Evolutionary conservation across 2,888 invertebrate species (phyloP), one percentile per base, ranked within the genome.

Genomic region (Silvanus unidentatus): DNA sequence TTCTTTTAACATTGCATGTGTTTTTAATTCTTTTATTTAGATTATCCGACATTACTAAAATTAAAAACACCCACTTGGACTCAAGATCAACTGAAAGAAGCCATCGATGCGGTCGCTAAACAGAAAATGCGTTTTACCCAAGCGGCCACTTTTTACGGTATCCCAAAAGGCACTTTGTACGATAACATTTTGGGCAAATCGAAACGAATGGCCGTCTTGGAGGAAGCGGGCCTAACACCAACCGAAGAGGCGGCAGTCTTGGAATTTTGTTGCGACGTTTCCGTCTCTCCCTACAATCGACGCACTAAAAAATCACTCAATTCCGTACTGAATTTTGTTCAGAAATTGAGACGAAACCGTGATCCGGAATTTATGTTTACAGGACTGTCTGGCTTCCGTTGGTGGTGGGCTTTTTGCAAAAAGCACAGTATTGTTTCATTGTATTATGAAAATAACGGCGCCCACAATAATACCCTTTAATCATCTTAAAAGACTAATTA

Each of bases 341-440:
- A 82, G 60, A 80, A 78, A 55, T 64, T 86, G 45, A 73, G 77
- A 56, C 73, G 76, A 35, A 61, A 69, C 29, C 73, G 81, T 49
- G 81, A 84, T 47, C 82, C 84, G 2, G 75, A 74, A 50, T 86
- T 86, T 63, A 70, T 76, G 49, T 84, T 86, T 60, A 76, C 78
- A 44, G 82, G 83, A n/a, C 73, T 84, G n/a, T 79, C 80, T 14
- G 85, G 85, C 1, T 86, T 82, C 60, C 72, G 84, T 10, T 86
- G 86, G 86, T 86, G 86, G 86, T 86, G 86, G 86, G 86, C 86
- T 0, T 86, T 86, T 61, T 86, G 86, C 71, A 86, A 86, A 70
- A 86, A 86, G 62, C 82, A 86, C 71, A 82, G 82, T 44, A 82
- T 86, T 50, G 83, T 84, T 1, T 85, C 85, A 42, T 67, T 81